Evolutionary conservation across 1,140 invertebrate species (phyloP), one percentile per base, ranked within the genome.

Genomic region (Macrobrachium nipponense): DNA sequence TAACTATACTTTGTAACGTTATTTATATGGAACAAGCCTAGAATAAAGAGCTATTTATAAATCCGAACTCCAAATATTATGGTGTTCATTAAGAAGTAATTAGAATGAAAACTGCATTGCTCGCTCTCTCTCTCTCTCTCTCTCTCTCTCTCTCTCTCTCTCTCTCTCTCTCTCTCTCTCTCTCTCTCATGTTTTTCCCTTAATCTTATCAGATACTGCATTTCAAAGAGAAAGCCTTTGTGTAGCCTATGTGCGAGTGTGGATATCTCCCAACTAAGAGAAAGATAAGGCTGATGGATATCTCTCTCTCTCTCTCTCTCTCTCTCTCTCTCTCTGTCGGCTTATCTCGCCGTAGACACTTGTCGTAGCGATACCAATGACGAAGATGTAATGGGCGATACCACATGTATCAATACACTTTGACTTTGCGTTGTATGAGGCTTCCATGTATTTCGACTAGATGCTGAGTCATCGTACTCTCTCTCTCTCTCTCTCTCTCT

Each of bases 401-500:
- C 27, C 4, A 2, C 27, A 36, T 2, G 27, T 36, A 36, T 36
- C 27, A 36, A 36, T 36, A 36, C 27, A 4, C 1, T 36, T 36
- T 4, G 27, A 36, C 27, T 36, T n/a, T n/a, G n/a, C n/a, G n/a
- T n/a, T 36, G 27, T 36, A 4, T 36, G 27, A 36, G 27, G 27
- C 27, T 36, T 36, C 27, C 27, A 2, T 4, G 27, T 36, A 36
- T 36, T 36, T 4, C 4, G 27, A 36, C 27, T 36, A 36, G 27
- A 36, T 36, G 27, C 27, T 36, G 27, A 36, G 27, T 36, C 27
- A 36, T 36, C 27, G 27, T 36, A 36, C 27, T 77, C 75, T 58
- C 43, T 58, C 75, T 58, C 43, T 58, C 75, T 77, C 75, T 58
- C 75, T 77, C 75, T 58, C 43, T 77, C 75, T 77, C 43, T 58